phyloP scores from a whole-genome alignment of 2,797 vertebrate species.

The Toxotes lorentzi region DNA sequence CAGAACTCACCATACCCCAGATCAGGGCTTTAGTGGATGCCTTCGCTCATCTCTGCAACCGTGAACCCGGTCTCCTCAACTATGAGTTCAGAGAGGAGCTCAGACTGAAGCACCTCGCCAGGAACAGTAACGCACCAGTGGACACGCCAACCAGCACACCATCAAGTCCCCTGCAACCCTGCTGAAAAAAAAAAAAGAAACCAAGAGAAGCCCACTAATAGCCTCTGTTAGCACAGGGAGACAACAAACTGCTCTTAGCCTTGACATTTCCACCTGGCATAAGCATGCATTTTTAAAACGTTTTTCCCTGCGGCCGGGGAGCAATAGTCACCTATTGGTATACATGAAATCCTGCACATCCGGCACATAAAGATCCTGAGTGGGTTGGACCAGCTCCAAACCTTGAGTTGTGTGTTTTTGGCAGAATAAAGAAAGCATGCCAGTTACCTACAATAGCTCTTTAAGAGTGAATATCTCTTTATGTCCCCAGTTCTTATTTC shows the following conservation, averaged over 20 bases:
- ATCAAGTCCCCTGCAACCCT: background rate
- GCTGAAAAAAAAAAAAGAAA: constrained; percentile 38
- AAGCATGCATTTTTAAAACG: constrained; percentile 79
- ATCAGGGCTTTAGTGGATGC: constrained; percentile 88
- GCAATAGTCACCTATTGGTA: constrained; percentile 45
- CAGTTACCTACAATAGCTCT: constrained; percentile 37
- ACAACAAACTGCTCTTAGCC: constrained; percentile 77
- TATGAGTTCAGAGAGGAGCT: constrained; percentile 94
- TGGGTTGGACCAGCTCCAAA: constrained; percentile 27
- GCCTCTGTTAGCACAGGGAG: constrained; percentile 51
- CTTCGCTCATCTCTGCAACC: constrained; percentile 88
- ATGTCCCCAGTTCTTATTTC: constrained; percentile 60
- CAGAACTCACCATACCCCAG: constrained; percentile 89
- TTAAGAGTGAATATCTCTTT: constrained; percentile 41
- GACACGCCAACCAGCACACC: background rate
- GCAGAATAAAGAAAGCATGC: constrained; percentile 27
- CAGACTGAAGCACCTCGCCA: constrained; percentile 68
- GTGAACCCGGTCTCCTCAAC: constrained; percentile 82
- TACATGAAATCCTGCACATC: constrained; percentile 35
- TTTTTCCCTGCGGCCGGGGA: constrained; percentile 47
- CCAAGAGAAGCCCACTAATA: constrained; percentile 58
- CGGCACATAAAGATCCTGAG: constrained; percentile 23
- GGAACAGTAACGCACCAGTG: background rate
- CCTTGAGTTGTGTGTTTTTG: constrained; percentile 16
- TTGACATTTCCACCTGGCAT: constrained; percentile 79